Base-by-base conservation (phyloP, 2,888 invertebrate genomes). In the Noctua pronuba region DNA sequence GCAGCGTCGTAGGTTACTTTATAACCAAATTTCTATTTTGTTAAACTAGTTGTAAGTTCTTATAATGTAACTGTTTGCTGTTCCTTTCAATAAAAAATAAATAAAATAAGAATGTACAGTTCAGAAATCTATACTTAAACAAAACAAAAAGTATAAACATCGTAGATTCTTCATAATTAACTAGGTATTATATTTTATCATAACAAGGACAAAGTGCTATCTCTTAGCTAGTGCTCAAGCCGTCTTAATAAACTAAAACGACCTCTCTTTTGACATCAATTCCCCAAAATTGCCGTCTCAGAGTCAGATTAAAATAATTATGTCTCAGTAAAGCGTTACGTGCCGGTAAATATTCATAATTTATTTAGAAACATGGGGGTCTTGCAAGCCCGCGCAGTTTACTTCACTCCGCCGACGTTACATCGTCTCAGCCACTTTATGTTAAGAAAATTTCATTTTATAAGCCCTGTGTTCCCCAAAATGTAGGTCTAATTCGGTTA, bases 301-400 rank as follows among this genome's bases (percentile, higher is more conserved):
- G 92, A 93, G 93, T 93, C 91, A 93, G 94, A 95, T 95, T 95
- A 95, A 95, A 95, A 94, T 95, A 95, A 95, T 95, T 93, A 94
- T 92, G 93, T 93, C 94, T 90, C 92, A 93, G 95, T 94, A 95
- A 94, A 94, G 92, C 93, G 92, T 94, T 92, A 93, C 92, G 92
- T 94, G 92, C 92, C 92, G 92, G 94, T 95, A 95, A 95, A 96
- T 95, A 95, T 95, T 95, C 94, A 95, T 95, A 94, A 95, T 95
- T 95, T 95, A 95, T 95, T 95, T 93, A 93, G 94, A 94, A 94
- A 93, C 94, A 95, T 93, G 94, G 94, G 94, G 95, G 94, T 81
- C 92, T 88, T 88, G 91, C 91, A 89, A 88, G 88, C 91, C 92
- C 90, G 86, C 91, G 88, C 91, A 90, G 92, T 92, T 93, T 92